A percentile compares a stretch with the other conserved stretches of the same genome.
Evolutionary conservation across 2,113 vertebrate species (phyloP).

Genomic region (Hypomesus transpacificus): DNA sequence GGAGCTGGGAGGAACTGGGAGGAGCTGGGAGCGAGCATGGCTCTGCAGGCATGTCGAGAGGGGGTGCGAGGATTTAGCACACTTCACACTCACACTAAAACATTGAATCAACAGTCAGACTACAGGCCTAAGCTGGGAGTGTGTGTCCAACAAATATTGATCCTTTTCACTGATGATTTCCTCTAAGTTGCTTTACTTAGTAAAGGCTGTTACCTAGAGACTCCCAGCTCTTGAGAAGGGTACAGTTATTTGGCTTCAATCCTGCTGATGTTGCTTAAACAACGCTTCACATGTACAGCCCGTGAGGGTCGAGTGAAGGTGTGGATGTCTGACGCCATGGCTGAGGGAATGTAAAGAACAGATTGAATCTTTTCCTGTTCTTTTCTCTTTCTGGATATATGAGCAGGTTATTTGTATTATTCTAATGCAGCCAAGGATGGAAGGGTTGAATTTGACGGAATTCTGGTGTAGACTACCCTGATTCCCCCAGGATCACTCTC

Average conservation of each 20-base stretch:
- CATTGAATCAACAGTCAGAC: constrained; percentile 13
- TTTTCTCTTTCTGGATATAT: constrained; percentile 11
- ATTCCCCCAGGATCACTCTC: constrained; percentile 37
- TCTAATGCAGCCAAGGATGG: constrained; percentile 16
- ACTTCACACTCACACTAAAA: constrained; percentile 41
- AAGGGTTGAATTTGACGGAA: constrained; percentile 18
- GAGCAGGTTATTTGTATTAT: constrained; percentile 34
- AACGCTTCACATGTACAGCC: no score
- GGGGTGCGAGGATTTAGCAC: constrained; percentile 36
- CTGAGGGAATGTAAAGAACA: background rate
- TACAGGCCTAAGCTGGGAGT: constrained; percentile 15
- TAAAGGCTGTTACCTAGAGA: no score
- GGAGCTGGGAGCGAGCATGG: background rate
- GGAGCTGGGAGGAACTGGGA: background rate
- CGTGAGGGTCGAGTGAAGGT: background rate
- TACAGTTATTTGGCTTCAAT: no score
- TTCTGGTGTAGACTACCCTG: constrained; percentile 36
- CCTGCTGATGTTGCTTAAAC: no score
- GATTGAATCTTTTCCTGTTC: constrained; percentile 40
- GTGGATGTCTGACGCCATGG: constrained; percentile 26
- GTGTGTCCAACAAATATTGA: background rate
- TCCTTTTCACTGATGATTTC: no score
- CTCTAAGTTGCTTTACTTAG: no score
- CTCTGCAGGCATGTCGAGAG: background rate
- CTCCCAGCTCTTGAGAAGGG: no score